phyloP scores from a whole-genome alignment of 2,113 vertebrate species.

The Bos javanicus region DNA sequence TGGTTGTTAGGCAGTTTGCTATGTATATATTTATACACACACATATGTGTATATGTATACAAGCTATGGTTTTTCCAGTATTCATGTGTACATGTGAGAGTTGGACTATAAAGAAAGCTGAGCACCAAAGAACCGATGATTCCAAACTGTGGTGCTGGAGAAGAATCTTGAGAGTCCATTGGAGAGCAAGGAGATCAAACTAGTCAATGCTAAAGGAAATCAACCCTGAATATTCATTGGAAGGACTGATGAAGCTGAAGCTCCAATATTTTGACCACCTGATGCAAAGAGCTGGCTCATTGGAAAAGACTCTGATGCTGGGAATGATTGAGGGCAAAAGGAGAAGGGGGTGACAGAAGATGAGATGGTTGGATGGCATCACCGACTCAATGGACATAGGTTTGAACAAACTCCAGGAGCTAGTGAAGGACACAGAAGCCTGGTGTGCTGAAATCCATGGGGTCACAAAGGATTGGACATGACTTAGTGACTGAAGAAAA shows the following conservation, averaged over 20 bases:
- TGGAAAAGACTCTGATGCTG: not conserved
- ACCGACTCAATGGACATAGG: not conserved
- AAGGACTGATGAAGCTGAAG: not conserved
- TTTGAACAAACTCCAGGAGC: not conserved
- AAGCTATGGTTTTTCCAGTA: not conserved
- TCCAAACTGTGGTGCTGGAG: not conserved
- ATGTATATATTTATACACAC: no score
- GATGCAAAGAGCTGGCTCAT: not conserved
- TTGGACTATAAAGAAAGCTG: not conserved
- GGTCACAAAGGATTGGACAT: not conserved
- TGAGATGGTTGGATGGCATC: not conserved
- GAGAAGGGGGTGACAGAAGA: not conserved
- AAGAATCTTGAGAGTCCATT: not conserved
- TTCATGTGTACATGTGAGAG: not conserved
- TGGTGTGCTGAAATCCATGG: not conserved
- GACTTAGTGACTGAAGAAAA: not conserved
- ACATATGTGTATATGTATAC: not conserved
- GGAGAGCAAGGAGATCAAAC: not conserved
- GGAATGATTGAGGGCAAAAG: not conserved
- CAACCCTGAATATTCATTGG: not conserved
- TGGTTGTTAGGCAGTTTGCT: not conserved
- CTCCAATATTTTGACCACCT: not conserved
- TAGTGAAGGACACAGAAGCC: not conserved
- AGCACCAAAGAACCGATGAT: accelerated
- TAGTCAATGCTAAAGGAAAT: not conserved